A percentile compares a stretch with the other conserved stretches of the same genome.
Conservation (phyloP, 2,888 invertebrate species). For the Apamea epomidion region DNA sequence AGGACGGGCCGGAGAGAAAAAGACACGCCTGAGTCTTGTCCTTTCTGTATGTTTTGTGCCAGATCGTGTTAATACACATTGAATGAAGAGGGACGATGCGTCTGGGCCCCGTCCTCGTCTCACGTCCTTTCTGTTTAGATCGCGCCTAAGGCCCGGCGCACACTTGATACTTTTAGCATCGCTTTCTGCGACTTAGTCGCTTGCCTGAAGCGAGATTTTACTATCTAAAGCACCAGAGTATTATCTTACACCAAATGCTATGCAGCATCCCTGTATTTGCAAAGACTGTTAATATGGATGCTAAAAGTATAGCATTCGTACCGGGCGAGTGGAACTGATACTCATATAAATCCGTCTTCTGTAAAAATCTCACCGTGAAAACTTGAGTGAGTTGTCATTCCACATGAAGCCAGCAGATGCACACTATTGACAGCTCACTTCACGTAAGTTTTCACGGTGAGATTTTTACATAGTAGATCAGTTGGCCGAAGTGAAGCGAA, state of each 20-base stretch:
- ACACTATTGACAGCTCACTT: not conserved
- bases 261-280: conserved; percentile 3
- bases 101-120: not conserved
- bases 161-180: conserved; percentile 6
- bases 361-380: not conserved
- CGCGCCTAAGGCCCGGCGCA: not conserved
- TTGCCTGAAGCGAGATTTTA: conserved; percentile 5
- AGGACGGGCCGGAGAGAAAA: not conserved
- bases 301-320: conserved; percentile 4
- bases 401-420: not conserved
- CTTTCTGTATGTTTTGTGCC: not conserved
- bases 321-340: not conserved
- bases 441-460: not conserved
- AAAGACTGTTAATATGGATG: not conserved
- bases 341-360: not conserved
- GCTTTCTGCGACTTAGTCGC: conserved; percentile 11
- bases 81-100: not conserved
- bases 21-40: not conserved
- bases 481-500: not conserved
- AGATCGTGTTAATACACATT: not conserved
- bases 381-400: not conserved
- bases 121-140: not conserved
- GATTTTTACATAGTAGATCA: not conserved
- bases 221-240: conserved; percentile 13
- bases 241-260: not conserved